Conservation (phyloP, 2,888 invertebrate genomes). For the Oscheius onirici region DNA sequence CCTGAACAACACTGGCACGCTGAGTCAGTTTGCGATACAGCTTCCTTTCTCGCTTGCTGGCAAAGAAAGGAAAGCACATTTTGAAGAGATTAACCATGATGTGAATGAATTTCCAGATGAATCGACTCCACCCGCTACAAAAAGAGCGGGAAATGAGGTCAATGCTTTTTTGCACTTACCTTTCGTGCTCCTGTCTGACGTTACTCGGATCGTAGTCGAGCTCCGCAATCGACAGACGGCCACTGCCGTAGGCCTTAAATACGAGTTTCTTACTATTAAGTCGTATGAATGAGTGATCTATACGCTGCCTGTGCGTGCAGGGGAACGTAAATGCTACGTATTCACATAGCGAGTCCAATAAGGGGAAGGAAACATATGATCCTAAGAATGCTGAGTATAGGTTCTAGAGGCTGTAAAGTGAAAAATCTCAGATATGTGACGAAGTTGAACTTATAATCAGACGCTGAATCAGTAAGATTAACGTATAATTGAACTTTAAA, state of each 20-base stretch:
- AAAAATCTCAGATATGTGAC: no score
- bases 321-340: background rate
- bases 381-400: background rate
- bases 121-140: conserved; percentile 18
- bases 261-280: background rate
- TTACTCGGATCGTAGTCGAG: conserved; percentile 38
- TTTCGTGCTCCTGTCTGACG: background rate
- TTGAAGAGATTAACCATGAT: conserved; percentile 16
- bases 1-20: background rate
- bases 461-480: no score
- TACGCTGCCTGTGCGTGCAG: background rate
- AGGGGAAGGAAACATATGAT: background rate
- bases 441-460: no score
- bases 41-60: conserved; percentile 4
- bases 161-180: background rate
- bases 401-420: no score
- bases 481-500: no score
- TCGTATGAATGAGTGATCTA: background rate
- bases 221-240: conserved; percentile 51
- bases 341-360: background rate
- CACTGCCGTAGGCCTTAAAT: conserved; percentile 53
- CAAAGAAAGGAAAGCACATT: conserved; percentile 21
- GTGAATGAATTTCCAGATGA: conserved; percentile 21
- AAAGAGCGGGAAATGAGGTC: background rate
- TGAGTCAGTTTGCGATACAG: conserved; percentile 13